Evolutionary conservation across 2,888 invertebrate genomes (phyloP), one percentile per base, ranked within the genome.

Genomic region (Brachyptera putata): DNA sequence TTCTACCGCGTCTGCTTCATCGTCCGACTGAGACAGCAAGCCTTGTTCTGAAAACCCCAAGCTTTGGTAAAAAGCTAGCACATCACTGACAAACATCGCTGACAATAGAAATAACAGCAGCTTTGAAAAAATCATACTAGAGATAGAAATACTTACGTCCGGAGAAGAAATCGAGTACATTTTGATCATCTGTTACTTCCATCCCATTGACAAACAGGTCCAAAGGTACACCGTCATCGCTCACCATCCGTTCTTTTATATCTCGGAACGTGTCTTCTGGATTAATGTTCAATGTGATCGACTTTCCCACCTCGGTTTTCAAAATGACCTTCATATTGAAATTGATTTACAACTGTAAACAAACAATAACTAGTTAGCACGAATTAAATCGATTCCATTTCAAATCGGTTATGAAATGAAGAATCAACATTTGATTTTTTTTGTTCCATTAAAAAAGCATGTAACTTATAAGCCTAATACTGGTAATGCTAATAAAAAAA

Each of bases 321-420:
- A 53, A 36, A 34, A 34, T 18, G 18, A 53, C 53, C 53, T 53
- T 53, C 53, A 53, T 53, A 11, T 24, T 53, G n/a, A 30, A 30
- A 11, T 30, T 7, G 30, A 30, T 7, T 7, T 30, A 11, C 7
- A 30, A 7, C 30, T 30, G 30, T 5, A n/a, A 30, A 30, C 30
- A 30, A 30, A 30, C 5, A 30, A 7, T 30, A 30, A 11, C n/a
- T n/a, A n/a, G n/a, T n/a, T n/a, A n/a, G n/a, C n/a, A n/a, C n/a
- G n/a, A n/a, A n/a, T n/a, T n/a, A n/a, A n/a, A n/a, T n/a, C n/a
- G n/a, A n/a, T n/a, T n/a, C n/a, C n/a, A n/a, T n/a, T n/a, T n/a
- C n/a, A n/a, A n/a, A n/a, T n/a, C n/a, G n/a, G n/a, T n/a, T n/a
- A n/a, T n/a, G n/a, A n/a, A n/a, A n/a, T n/a, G n/a, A n/a, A n/a